Evolutionary conservation across 1,140 invertebrate genomes (phyloP).

Genomic region (Heliconius hermathena): DNA sequence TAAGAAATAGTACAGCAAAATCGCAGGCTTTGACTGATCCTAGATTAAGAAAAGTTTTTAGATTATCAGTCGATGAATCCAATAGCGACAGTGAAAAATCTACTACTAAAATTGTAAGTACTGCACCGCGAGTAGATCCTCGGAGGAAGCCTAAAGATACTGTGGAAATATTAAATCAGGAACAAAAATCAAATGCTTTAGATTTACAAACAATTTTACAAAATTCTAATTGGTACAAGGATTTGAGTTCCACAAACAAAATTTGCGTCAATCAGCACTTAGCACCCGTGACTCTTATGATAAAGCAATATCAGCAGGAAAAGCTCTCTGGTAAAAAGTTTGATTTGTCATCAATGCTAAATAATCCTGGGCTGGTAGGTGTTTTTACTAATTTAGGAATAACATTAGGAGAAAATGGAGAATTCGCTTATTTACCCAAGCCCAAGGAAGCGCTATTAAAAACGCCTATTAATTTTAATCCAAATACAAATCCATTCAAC

Average conservation of each 20-base stretch:
- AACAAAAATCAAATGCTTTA: constrained; percentile 75
- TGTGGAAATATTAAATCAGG: constrained; percentile 52
- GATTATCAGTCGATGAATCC: constrained; percentile 83
- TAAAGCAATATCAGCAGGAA: constrained; percentile 83
- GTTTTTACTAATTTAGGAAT: constrained; percentile 83
- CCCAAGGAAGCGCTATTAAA: constrained; percentile 73
- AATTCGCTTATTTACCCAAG: constrained; percentile 80
- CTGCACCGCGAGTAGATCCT: constrained; percentile 78
- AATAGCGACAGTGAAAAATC: constrained; percentile 79
- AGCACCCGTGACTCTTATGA: constrained; percentile 82
- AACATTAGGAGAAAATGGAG: constrained; percentile 80
- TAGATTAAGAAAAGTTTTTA: constrained; percentile 87
- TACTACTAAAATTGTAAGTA: constrained; percentile 43
- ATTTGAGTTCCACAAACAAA: constrained; percentile 85
- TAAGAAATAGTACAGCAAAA: constrained; percentile 87
- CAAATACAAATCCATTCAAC: constrained; percentile 63
- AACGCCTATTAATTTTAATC: constrained; percentile 77
- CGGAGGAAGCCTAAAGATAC: constrained; percentile 81
- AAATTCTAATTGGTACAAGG: constrained; percentile 85
- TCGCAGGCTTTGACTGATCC: constrained; percentile 88
- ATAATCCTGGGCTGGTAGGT: constrained; percentile 78
- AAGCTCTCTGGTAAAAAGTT: constrained; percentile 79
- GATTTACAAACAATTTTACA: constrained; percentile 83
- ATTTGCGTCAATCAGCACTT: constrained; percentile 86
- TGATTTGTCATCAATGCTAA: constrained; percentile 79